Base-by-base conservation (phyloP, 1,140 invertebrate species). In the Drosophila truncata region DNA sequence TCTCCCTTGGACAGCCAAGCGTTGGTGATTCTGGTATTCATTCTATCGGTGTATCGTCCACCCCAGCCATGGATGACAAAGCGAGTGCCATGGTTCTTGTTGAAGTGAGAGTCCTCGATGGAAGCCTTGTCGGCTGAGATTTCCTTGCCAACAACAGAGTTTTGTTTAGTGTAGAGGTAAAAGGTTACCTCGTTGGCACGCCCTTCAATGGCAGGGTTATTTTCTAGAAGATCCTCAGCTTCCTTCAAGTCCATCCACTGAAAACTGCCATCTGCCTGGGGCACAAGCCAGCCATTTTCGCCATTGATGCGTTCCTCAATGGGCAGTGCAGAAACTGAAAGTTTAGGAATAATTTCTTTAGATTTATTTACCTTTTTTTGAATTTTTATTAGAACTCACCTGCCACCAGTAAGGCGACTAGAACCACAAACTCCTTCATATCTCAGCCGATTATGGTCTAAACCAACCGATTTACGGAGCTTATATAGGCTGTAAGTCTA, bases 1-100 rank as follows among this genome's bases (percentile, higher is more conserved):
- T 95, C 93, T 3, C 91, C 93, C 6, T 82, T 80, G 13, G 83
- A 72, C 4, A 96, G 85, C 88, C 95, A 95, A 46, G 94, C 95
- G 25, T 72, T 67, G 44, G 81, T 75, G 41, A 92, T 86, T 13
- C 72, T 31, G 52, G 60, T 67, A 57, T 84, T 92, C 72, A 92
- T 78, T 62, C 70, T 47, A 6, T 86, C 50, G 20, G 31, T 18
- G 23, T 75, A 73, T 50, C 69, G 76, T 78, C 81, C 33, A 23
- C 77, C 71, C 90, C 90, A 92, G 49, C 91, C 91, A 58, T 92
- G 91, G 50, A 92, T 92, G 33, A 92, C 67, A n/a, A 92, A 74
- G 60, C 82, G 84, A 13, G 91, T 92, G 25, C 77, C 77, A 33
- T 86, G 63, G 16, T 67, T 27, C 33, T 67, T 74, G 58, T 88